These are phyloP conservation scores for Parazoanthus darwini DNA, from an alignment of 92 coral and sea anemone species.

Conservation along the genomic window DNA sequence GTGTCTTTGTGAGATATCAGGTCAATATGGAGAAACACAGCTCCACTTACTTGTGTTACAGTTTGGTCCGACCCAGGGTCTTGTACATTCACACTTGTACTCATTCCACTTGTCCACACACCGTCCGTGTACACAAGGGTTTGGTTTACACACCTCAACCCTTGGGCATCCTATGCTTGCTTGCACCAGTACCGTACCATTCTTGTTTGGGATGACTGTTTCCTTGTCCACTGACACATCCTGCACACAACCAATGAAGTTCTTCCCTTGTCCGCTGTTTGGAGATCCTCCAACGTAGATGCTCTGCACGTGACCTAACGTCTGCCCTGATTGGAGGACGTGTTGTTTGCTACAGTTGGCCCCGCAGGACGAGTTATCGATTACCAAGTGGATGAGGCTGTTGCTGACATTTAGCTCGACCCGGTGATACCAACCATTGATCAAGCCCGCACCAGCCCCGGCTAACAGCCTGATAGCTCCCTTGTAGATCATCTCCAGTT, in stretches of 20 bases:
- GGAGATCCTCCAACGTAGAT: conserved; percentile 76
- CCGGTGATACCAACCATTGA: conserved; percentile 68
- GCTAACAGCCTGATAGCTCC: conserved; percentile 34
- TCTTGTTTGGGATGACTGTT: conserved; percentile 65
- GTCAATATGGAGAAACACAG: background rate
- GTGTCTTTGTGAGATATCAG: background rate
- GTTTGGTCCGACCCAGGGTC: conserved; percentile 73
- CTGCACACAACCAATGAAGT: conserved; percentile 84
- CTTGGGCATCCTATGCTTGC: conserved; percentile 76
- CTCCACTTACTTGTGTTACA: conserved; percentile 84
- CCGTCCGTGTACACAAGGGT: conserved; percentile 83
- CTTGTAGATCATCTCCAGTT: conserved; percentile 49
- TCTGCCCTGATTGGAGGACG: conserved; percentile 41
- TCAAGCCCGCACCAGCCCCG: conserved; percentile 57
- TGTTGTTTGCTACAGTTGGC: conserved; percentile 30
- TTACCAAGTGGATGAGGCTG: conserved; percentile 35
- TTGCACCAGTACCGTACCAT: conserved; percentile 48
- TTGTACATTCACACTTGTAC: conserved; percentile 82
- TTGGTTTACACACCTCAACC: conserved; percentile 70
- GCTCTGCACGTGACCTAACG: conserved; percentile 22
- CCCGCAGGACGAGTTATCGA: conserved; percentile 79
- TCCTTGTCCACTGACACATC: conserved; percentile 70
- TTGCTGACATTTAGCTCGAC: conserved; percentile 59
- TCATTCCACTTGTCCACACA: conserved; percentile 86
- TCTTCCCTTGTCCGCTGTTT: conserved; percentile 28